phyloP scores from a whole-genome alignment of 2,113 vertebrate species.

The Epinephelus lanceolatus region DNA sequence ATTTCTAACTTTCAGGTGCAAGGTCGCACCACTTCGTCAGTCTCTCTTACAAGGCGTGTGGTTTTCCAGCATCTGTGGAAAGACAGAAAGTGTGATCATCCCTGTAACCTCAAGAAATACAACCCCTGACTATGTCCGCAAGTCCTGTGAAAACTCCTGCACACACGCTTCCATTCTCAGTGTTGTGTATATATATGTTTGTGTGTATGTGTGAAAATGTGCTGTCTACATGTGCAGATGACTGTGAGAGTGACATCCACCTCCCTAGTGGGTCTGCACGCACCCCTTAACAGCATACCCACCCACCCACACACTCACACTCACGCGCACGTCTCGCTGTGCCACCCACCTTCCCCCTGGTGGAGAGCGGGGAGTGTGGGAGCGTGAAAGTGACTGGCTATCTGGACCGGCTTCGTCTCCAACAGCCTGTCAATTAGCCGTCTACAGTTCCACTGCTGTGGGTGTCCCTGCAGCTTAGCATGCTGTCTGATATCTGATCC shows the following conservation, averaged over 20 bases:
- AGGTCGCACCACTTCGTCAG: slow-evolving; percentile 5
- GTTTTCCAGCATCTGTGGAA: slow-evolving; percentile 9
- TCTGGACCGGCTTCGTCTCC: slow-evolving; percentile 73
- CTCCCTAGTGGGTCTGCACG: slow-evolving; percentile 62
- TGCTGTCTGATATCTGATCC: slow-evolving; percentile 72
- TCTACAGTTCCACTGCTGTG: slow-evolving; percentile 76
- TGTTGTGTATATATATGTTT: not conserved
- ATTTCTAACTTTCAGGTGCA: slow-evolving; percentile 16
- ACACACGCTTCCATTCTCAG: slow-evolving; percentile 22
- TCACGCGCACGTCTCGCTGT: not conserved
- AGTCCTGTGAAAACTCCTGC: not conserved
- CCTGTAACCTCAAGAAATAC: slow-evolving; percentile 20
- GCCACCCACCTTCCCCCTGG: slow-evolving; percentile 56
- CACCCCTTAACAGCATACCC: slow-evolving; percentile 36
- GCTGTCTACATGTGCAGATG: slow-evolving; percentile 59
- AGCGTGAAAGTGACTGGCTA: slow-evolving; percentile 86
- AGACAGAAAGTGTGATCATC: slow-evolving; percentile 18
- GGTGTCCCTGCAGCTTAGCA: slow-evolving; percentile 77
- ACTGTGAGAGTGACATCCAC: slow-evolving; percentile 73
- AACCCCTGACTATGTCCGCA: not conserved
- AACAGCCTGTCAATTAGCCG: slow-evolving; percentile 84
- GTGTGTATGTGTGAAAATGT: slow-evolving; percentile 19
- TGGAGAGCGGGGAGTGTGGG: slow-evolving; percentile 66
- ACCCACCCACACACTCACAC: slow-evolving; percentile 14
- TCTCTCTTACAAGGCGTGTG: slow-evolving; percentile 6